Percentiles rank a stretch among this genome's conserved stretches.
phyloP scores from a whole-genome alignment of 2,888 invertebrate genomes.

The Campopleginae sp. region DNA sequence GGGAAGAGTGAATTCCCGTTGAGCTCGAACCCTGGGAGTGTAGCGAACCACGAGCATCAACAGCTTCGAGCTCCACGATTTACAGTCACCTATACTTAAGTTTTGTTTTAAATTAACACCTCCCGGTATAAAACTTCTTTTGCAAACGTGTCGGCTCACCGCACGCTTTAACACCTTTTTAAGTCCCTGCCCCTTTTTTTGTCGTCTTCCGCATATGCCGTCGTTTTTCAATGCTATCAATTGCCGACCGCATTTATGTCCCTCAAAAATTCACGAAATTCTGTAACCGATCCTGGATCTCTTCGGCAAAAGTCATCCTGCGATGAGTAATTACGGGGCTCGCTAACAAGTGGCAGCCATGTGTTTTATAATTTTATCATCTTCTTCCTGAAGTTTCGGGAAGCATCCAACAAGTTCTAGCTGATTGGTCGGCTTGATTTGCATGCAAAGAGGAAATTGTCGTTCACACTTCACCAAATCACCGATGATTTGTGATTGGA shows the following conservation, averaged over 20 bases:
- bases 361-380: constrained; percentile 19
- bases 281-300: constrained; percentile 26
- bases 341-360: constrained; percentile 53
- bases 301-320: constrained; percentile 58
- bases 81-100: constrained; percentile 74
- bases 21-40: background rate
- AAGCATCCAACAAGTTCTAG: too few species aligned
- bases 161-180: constrained; percentile 82
- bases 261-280: constrained; percentile 54
- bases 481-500: too few species aligned
- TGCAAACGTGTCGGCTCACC: constrained; percentile 71
- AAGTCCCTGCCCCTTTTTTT: constrained; percentile 66
- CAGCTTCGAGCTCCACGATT: constrained; percentile 68
- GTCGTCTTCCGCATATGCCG: constrained; percentile 35
- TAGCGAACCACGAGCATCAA: constrained; percentile 46
- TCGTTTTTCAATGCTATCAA: constrained; percentile 47
- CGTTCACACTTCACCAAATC: too few species aligned
- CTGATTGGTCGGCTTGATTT: too few species aligned
- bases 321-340: constrained; percentile 57
- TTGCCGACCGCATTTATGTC: constrained; percentile 56
- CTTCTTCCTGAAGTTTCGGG: constrained; percentile 29
- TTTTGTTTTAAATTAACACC: constrained; percentile 83
- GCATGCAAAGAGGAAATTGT: too few species aligned
- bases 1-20: constrained; percentile 59
- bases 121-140: constrained; percentile 67